Conservation (phyloP, 2,797 vertebrate species). For the Heterohyrax brucei region DNA sequence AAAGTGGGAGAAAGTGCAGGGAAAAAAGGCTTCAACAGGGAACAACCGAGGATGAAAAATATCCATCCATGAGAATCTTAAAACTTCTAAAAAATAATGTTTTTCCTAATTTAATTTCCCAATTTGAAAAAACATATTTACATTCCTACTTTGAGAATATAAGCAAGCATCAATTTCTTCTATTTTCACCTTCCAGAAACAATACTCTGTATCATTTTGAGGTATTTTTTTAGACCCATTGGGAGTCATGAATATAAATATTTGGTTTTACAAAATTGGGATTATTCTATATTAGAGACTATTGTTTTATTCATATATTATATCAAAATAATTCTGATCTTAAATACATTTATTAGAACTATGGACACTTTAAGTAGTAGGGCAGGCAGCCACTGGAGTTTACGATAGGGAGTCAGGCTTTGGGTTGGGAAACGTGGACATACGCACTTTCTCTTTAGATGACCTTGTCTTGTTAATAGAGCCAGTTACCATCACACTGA, state of each 20-base stretch:
- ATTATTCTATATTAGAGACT: background rate
- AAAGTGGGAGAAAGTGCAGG: no score
- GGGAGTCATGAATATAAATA: background rate
- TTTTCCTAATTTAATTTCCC: background rate
- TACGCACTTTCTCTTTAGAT: slow-evolving; percentile 14
- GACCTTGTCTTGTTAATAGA: background rate
- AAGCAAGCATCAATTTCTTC: background rate
- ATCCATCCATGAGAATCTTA: background rate
- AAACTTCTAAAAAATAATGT: slow-evolving; percentile 9
- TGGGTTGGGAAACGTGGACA: background rate
- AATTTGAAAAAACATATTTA: slow-evolving; percentile 32
- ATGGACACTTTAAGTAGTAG: background rate
- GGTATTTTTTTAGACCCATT: slow-evolving; percentile 11
- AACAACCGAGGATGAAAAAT: background rate
- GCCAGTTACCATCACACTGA: background rate
- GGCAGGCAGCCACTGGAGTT: background rate
- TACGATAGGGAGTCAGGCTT: background rate
- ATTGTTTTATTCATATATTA: slow-evolving; percentile 6
- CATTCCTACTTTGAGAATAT: slow-evolving; percentile 43
- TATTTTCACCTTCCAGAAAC: slow-evolving; percentile 10
- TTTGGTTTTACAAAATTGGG: slow-evolving; percentile 50
- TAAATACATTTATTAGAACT: background rate
- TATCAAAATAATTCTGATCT: background rate
- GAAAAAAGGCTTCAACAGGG: no score
- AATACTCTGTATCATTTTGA: slow-evolving; percentile 44